phyloP scores from a whole-genome alignment of 2,888 invertebrate species.

The Agrotis puta region DNA sequence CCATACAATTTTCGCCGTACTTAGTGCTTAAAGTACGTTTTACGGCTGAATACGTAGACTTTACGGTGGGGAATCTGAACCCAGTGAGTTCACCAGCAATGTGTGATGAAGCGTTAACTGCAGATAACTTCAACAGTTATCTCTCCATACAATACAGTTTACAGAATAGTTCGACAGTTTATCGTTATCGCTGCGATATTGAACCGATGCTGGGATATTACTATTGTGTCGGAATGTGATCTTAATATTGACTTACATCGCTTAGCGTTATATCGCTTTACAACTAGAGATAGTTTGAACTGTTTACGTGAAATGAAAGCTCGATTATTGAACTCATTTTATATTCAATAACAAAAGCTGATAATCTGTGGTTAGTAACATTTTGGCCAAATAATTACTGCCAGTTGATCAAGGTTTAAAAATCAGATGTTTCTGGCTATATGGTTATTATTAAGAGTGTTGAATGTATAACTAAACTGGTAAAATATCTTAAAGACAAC shows the following conservation, averaged over 20 bases:
- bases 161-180: not conserved
- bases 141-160: not conserved
- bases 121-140: conserved; percentile 9
- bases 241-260: not conserved
- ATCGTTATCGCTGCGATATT: not conserved
- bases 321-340: too few species aligned
- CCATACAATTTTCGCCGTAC: too few species aligned
- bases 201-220: not conserved
- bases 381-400: not conserved
- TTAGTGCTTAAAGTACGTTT: too few species aligned
- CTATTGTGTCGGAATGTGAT: not conserved
- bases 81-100: not conserved
- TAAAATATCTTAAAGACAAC: too few species aligned
- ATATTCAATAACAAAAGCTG: too few species aligned
- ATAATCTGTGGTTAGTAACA: not conserved
- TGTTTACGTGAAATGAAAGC: not conserved
- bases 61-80: not conserved
- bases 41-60: too few species aligned
- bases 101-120: conserved; percentile 33
- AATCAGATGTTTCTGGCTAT: too few species aligned
- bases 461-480: too few species aligned
- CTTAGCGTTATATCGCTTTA: not conserved
- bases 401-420: too few species aligned
- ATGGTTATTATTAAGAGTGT: too few species aligned
- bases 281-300: not conserved